These are phyloP conservation scores for Cebus imitator DNA, from an alignment of 2,113 vertebrate species.

Conservation along the genomic window DNA sequence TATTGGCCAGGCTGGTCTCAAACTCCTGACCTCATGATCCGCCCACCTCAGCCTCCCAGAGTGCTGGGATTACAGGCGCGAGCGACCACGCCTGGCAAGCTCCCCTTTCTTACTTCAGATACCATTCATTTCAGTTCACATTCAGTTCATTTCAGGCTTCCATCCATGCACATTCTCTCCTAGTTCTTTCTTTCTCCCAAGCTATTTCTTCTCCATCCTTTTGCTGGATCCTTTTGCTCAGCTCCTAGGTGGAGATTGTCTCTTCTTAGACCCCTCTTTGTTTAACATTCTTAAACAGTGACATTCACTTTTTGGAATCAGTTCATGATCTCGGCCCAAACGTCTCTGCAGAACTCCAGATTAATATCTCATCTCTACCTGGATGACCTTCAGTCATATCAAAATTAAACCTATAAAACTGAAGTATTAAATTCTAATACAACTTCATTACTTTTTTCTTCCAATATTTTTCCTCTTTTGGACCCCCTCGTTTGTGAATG, in stretches of 20 bases:
- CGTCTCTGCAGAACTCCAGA: background rate
- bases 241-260: background rate
- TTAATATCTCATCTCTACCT: background rate
- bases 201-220: background rate
- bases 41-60: no score
- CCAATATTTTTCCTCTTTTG: background rate
- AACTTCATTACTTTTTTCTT: background rate
- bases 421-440: background rate
- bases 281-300: background rate
- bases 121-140: background rate
- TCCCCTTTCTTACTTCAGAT: background rate
- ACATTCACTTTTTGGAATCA: background rate
- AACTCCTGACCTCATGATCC: no score
- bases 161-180: background rate
- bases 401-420: background rate
- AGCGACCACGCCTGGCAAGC: no score
- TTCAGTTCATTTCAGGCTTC: background rate
- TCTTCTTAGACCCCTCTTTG: background rate
- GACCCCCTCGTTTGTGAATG: background rate
- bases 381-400: background rate
- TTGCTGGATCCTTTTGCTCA: background rate
- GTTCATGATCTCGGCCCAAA: background rate
- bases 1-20: no score
- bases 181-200: background rate
- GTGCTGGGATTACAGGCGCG: no score